Evolutionary conservation across 2,888 invertebrate genomes (phyloP).

Genomic region (Allophyes oxyacanthae): DNA sequence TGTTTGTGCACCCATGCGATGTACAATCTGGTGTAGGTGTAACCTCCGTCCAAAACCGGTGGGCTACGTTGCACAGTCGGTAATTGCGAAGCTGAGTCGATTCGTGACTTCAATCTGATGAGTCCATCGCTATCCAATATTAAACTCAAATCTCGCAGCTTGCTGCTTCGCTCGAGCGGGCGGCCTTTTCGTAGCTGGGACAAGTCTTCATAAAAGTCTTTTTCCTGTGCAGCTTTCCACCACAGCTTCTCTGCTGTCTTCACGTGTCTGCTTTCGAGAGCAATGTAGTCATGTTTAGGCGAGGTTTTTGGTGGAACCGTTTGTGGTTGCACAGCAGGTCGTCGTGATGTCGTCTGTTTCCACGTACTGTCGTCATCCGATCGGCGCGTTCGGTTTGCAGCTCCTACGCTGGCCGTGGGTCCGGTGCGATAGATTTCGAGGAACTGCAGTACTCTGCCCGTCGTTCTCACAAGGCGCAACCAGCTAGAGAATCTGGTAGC

Average conservation of each 20-base stretch:
- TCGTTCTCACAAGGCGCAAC: background rate
- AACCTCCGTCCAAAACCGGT: background rate
- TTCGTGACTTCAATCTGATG: background rate
- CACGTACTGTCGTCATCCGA: background rate
- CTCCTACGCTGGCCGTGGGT: background rate
- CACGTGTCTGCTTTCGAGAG: background rate
- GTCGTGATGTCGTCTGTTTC: background rate
- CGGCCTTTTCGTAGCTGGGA: background rate
- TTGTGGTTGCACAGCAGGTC: background rate
- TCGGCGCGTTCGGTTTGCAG: background rate
- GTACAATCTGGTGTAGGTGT: background rate
- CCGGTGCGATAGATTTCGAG: background rate
- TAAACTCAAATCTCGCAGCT: background rate
- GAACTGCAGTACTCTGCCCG: background rate
- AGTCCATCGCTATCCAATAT: background rate
- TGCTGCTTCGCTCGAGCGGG: background rate
- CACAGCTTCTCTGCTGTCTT: background rate
- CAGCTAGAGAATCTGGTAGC: background rate
- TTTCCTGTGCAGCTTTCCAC: background rate
- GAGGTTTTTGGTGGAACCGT: background rate
- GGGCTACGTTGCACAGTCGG: background rate
- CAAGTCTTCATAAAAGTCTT: background rate
- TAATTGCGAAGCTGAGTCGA: background rate
- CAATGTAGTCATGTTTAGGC: background rate
- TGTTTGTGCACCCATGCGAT: background rate